Percentiles rank a stretch among this genome's conserved stretches.
phyloP scores from a whole-genome alignment of 2,113 vertebrate species.

The Dermatemys mawii region DNA sequence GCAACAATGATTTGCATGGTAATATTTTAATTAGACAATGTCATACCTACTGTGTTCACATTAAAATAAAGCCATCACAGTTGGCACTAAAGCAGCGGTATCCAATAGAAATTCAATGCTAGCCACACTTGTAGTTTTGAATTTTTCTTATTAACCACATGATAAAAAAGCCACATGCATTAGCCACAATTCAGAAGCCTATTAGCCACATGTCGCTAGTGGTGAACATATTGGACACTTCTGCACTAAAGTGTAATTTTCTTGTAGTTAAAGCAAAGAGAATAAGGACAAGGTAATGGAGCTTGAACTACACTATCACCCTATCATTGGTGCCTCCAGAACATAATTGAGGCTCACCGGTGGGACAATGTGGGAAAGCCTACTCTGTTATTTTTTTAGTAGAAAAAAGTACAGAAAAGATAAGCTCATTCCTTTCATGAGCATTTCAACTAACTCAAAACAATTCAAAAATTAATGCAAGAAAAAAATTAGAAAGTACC shows the following conservation, averaged over 20 bases:
- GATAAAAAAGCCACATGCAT: too few species aligned
- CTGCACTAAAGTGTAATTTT: neutral
- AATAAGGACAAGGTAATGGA: neutral
- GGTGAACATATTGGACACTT: too few species aligned
- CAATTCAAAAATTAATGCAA: neutral
- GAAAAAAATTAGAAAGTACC: neutral
- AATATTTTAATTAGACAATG: too few species aligned
- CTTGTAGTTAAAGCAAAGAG: neutral
- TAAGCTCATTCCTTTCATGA: neutral
- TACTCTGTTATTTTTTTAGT: neutral
- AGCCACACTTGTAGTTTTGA: too few species aligned
- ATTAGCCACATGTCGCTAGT: too few species aligned
- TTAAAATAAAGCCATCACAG: neutral
- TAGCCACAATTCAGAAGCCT: too few species aligned
- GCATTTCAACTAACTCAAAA: neutral
- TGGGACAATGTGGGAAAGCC: neutral
- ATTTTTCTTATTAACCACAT: too few species aligned
- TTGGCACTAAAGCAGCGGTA: neutral
- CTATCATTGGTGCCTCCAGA: neutral
- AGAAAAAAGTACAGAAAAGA: neutral
- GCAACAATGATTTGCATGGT: too few species aligned
- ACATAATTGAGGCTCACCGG: neutral
- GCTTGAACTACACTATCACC: neutral
- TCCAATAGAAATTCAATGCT: too few species aligned
- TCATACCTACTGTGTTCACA: neutral